phyloP scores from a whole-genome alignment of 2,113 vertebrate genomes.

The human region DNA sequence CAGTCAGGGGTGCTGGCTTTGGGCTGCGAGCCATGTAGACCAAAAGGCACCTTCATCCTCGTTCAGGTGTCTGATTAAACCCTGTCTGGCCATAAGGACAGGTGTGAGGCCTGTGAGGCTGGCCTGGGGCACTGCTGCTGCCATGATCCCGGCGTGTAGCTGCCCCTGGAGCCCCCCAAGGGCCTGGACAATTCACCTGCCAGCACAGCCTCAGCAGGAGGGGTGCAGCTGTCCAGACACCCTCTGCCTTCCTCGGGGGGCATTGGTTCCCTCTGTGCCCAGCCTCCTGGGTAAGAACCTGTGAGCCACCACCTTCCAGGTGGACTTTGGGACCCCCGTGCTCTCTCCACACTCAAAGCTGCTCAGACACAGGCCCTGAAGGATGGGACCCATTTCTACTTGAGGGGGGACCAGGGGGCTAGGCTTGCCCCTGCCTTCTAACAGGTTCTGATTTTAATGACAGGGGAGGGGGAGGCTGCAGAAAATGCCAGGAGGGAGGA shows the following conservation, averaged over 20 bases:
- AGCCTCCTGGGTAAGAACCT: background rate
- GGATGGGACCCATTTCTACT: background rate
- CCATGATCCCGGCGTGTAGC: background rate
- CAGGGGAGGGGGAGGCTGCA: accelerated
- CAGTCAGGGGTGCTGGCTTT: background rate
- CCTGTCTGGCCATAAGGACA: accelerated
- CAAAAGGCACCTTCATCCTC: background rate
- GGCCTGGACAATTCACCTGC: background rate
- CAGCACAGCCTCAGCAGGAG: background rate
- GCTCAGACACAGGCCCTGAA: background rate
- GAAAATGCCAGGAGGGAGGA: background rate
- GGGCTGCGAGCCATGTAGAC: background rate
- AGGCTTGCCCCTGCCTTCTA: background rate
- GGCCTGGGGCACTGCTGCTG: background rate
- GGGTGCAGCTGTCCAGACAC: background rate
- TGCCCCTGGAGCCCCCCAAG: accelerated
- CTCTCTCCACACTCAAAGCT: background rate
- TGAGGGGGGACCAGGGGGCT: background rate
- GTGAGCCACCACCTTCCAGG: too few species aligned
- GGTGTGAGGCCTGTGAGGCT: background rate
- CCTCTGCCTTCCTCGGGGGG: too few species aligned
- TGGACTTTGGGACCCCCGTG: background rate
- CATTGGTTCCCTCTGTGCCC: accelerated
- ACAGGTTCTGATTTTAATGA: background rate
- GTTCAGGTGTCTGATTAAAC: background rate